These are phyloP conservation scores for Lepidocyrtinus sp. DNA, from an alignment of 2,888 invertebrate species.

Conservation along the genomic window DNA sequence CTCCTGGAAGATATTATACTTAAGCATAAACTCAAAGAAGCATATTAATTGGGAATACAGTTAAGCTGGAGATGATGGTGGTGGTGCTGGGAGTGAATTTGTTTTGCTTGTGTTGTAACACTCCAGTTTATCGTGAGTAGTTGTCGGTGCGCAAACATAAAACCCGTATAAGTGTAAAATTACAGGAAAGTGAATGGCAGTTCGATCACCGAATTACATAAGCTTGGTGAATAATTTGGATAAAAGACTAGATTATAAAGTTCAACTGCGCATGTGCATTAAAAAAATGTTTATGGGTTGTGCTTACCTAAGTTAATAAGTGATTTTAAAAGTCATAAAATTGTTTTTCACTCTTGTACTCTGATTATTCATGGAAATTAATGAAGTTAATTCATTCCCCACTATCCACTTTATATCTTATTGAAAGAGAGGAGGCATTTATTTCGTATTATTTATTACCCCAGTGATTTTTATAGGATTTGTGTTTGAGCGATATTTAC, in stretches of 20 bases:
- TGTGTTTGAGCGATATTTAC: no score
- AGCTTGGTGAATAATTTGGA: neutral
- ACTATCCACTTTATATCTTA: neutral
- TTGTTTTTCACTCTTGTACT: neutral
- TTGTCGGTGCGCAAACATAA: neutral
- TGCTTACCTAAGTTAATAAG: neutral
- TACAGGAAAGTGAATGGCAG: neutral
- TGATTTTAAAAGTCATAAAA: neutral
- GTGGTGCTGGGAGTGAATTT: neutral
- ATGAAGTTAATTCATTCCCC: neutral
- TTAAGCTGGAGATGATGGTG: neutral
- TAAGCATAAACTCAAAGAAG: neutral
- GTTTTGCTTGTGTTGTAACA: neutral
- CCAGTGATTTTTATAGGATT: conserved; percentile 15
- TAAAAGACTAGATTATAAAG: conserved; percentile 12
- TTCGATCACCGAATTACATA: no score
- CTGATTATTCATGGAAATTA: neutral
- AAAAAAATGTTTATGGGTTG: neutral
- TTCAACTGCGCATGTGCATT: neutral
- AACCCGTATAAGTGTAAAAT: neutral
- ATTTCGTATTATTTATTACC: neutral
- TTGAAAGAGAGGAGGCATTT: neutral
- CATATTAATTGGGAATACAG: neutral
- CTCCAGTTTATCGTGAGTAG: neutral
- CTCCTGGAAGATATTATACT: neutral